Percentiles rank a stretch among this genome's conserved stretches.
Evolutionary conservation across 2,888 invertebrate species (phyloP).

Genomic region (Heliconius ismenius): DNA sequence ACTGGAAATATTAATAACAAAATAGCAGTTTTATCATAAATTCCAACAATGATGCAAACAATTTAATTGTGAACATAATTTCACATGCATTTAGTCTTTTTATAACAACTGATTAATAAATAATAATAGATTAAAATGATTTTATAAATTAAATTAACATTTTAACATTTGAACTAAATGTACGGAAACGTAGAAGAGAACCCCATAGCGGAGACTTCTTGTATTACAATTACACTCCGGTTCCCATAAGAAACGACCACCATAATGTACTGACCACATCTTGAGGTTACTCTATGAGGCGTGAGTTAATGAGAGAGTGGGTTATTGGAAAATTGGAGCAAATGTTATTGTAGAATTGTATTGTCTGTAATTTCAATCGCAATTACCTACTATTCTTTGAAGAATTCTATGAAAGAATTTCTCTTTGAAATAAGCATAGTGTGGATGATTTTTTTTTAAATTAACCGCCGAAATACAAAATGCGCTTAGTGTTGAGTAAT

Average conservation of each 20-base stretch:
- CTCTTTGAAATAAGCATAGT: neutral
- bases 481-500: neutral
- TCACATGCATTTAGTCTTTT: too few relatives aligned
- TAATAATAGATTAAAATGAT: too few relatives aligned
- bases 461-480: too few relatives aligned
- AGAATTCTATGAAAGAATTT: neutral
- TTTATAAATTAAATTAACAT: too few relatives aligned
- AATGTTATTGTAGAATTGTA: constrained; percentile 25
- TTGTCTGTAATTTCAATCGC: constrained; percentile 25
- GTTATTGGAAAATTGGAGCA: constrained; percentile 40
- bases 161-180: constrained; percentile 33
- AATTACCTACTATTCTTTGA: constrained; percentile 8
- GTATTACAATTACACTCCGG: constrained; percentile 44
- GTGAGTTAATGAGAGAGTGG: constrained; percentile 36
- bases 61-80: too few relatives aligned
- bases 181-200: constrained; percentile 36
- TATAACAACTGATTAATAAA: too few relatives aligned
- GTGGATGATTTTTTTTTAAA: neutral
- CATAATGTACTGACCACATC: constrained; percentile 43
- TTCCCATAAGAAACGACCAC: constrained; percentile 44
- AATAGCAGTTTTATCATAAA: too few relatives aligned
- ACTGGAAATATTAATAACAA: too few relatives aligned
- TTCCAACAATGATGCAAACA: too few relatives aligned
- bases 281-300: constrained; percentile 40
- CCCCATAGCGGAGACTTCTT: constrained; percentile 40